A percentile compares a stretch with the other conserved stretches of the same genome.
Evolutionary conservation across 2,797 vertebrate genomes (phyloP).

Genomic region (Cynopterus sphinx): DNA sequence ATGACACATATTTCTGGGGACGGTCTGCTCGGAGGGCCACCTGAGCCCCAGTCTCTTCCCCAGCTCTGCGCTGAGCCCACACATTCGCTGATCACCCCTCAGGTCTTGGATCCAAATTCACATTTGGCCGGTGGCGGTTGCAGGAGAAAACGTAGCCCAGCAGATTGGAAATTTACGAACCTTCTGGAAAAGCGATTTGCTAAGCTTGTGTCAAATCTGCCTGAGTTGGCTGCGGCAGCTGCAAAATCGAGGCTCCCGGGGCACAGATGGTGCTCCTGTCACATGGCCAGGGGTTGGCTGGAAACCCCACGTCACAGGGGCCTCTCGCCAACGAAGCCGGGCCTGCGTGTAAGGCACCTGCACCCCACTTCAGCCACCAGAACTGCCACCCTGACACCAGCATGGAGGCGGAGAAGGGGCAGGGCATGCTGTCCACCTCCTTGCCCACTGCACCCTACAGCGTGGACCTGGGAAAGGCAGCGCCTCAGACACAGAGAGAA

Average conservation of each 20-base stretch:
- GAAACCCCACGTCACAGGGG: not conserved
- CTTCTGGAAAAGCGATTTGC: conserved; percentile 70
- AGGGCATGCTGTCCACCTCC: not conserved
- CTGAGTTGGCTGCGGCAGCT: conserved; percentile 60
- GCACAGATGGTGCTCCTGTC: conserved; percentile 66
- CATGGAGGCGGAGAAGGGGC: not conserved
- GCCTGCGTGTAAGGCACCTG: not conserved
- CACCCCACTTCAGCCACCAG: not conserved
- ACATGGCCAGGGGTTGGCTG: conserved; percentile 24
- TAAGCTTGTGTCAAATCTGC: conserved; percentile 67
- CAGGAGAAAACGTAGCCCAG: conserved; percentile 29
- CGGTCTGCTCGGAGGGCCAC: not conserved
- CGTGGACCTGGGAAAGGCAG: not conserved
- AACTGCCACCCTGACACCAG: not conserved
- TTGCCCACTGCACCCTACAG: fast-evolving
- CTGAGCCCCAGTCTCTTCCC: conserved; percentile 45
- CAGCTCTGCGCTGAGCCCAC: not conserved
- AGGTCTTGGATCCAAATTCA: conserved; percentile 52
- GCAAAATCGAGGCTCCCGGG: not conserved
- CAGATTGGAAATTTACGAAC: conserved; percentile 70
- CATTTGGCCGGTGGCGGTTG: conserved; percentile 47
- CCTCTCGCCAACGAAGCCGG: not conserved
- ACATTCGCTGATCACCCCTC: not conserved
- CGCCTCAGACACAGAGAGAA: not conserved
- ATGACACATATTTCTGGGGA: not conserved